Base-by-base conservation (phyloP, 2,113 vertebrate genomes). In the Tenrec ecaudatus region DNA sequence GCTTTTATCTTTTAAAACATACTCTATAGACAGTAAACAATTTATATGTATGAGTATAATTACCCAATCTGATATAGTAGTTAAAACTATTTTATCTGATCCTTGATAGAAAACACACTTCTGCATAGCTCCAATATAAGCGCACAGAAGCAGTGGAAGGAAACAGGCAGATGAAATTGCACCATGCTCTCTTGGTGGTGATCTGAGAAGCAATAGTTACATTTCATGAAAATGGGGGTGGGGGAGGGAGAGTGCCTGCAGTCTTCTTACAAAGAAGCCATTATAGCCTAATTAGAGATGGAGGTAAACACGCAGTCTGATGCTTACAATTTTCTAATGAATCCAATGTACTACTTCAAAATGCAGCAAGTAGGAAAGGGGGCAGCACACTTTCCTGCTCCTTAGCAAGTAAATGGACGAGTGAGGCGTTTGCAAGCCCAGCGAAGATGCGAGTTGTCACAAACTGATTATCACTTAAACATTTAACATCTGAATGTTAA, bases 1-100 rank as follows among this genome's bases (percentile, higher is more conserved):
- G 82, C 86, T 96, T 97, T 95, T 97, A 96, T 77, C 93, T 97
- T 97, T 92, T 95, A 96, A 96, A 86, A 83, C 89, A 75, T 82
- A 80, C 85, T 95, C 89, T 93, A 78, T 60, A 91, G 92, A 91
- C 66, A 86, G 69, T 84, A 92, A 90, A 91, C 77, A 90, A 96
- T 92, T 96, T 94, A 90, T 95, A 92, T 47, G 47, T 62, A 62
- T 62, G 16, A 20, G 29, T 87, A 43, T 91, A 96, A 96, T 96
- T 95, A 53, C 81, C 84, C 89, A 91, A 90, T 92, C 92, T 91
- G 86, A 95, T 92, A 69, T 79, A 77, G 92, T 83, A 95, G 89
- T 95, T 96, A 95, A 96, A 53, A 91, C 83, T 96, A 90, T 95
- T 96, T 97, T 95, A 97, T 96, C 95, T 94, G 94, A 92, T 43